A percentile compares a stretch with the other conserved stretches of the same genome.
Conservation (phyloP, 2,888 invertebrate species). For the Diadegma fenestrale region DNA sequence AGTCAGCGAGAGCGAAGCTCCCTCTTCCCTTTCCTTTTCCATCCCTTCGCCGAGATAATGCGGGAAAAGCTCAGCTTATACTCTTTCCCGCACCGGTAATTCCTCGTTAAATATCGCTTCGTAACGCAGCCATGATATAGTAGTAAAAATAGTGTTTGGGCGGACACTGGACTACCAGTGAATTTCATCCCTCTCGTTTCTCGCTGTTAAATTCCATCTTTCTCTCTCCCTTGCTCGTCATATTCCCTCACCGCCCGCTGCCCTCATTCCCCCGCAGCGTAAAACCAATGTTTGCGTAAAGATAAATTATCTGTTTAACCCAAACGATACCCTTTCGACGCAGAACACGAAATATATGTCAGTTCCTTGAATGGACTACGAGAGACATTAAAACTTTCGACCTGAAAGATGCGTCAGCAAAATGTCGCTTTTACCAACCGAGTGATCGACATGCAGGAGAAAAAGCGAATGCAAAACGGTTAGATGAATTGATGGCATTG, state of each 20-base stretch:
- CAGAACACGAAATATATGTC: conserved; percentile 18
- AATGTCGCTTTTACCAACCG: too few relatives aligned
- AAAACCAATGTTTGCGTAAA: conserved; percentile 8
- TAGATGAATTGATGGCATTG: neutral
- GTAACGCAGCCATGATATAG: conserved; percentile 68
- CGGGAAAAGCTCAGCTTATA: conserved; percentile 79
- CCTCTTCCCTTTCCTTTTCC: neutral
- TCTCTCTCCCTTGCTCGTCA: conserved; percentile 3
- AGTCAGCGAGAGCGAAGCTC: conserved; percentile 72
- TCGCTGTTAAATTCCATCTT: conserved; percentile 28
- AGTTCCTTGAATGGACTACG: conserved; percentile 16
- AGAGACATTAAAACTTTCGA: neutral
- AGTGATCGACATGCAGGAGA: neutral
- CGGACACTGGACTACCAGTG: conserved; percentile 58
- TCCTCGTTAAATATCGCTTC: conserved; percentile 79
- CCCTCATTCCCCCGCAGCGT: conserved; percentile 6
- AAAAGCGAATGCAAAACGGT: neutral
- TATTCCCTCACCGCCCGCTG: neutral
- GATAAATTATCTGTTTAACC: conserved; percentile 2
- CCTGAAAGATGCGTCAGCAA: neutral
- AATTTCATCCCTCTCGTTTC: conserved; percentile 27
- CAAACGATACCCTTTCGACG: conserved; percentile 13
- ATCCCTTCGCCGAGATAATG: conserved; percentile 77
- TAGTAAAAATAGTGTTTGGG: conserved; percentile 65
- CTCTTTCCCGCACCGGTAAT: conserved; percentile 73